phyloP scores from a whole-genome alignment of 2,888 invertebrate species.

The Cantharis flavilabris region DNA sequence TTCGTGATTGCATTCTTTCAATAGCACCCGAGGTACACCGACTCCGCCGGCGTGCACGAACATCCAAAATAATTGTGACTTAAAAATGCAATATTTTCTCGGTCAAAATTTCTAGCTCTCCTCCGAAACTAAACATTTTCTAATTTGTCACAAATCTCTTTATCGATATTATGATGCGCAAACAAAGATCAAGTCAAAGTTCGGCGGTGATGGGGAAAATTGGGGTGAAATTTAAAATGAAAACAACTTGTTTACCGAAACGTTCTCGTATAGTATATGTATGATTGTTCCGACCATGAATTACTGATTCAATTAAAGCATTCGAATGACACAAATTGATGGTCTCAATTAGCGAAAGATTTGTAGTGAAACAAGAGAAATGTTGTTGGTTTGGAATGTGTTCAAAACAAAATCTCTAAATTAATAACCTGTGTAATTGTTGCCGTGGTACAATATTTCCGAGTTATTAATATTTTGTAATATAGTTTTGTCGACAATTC shows the following conservation, averaged over 20 bases:
- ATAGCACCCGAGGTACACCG: slow-evolving; percentile 28
- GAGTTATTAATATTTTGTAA: slow-evolving; percentile 25
- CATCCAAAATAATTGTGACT: not conserved
- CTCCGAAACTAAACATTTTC: not conserved
- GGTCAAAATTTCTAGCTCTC: not conserved
- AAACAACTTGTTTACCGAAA: not conserved
- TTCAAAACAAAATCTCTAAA: slow-evolving; percentile 45
- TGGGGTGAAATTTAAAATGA: not conserved
- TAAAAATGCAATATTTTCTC: not conserved
- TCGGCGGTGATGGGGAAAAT: not conserved
- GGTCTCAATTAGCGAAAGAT: slow-evolving; percentile 51
- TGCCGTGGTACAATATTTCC: slow-evolving; percentile 25
- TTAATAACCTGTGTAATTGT: slow-evolving; percentile 49
- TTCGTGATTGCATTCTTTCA: slow-evolving; percentile 25
- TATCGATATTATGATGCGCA: not conserved
- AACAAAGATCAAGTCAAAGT: not conserved
- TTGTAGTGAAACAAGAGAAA: slow-evolving; percentile 46
- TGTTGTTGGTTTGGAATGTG: slow-evolving; percentile 39
- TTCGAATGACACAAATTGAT: slow-evolving; percentile 50
- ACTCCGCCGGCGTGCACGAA: not conserved
- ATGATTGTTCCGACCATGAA: slow-evolving; percentile 8
- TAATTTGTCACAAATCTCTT: not conserved
- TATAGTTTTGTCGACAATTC: slow-evolving; percentile 26
- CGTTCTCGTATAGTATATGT: not conserved
- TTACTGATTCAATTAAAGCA: slow-evolving; percentile 28